phyloP scores from a whole-genome alignment of 2,888 invertebrate genomes.

The Andrena flavipes region DNA sequence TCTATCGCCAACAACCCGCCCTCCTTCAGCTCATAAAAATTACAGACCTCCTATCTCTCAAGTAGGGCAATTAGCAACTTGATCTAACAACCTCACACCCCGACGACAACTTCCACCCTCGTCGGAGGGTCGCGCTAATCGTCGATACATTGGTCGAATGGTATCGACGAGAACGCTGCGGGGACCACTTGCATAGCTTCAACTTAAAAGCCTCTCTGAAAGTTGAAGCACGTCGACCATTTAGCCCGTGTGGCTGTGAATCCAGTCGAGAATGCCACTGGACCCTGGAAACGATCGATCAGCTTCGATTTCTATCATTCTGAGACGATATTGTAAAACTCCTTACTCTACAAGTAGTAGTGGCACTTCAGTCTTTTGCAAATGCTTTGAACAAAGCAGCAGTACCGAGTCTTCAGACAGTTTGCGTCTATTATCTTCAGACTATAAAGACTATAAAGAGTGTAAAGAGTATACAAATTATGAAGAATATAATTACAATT shows the following conservation, averaged over 20 bases:
- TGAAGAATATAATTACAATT: no score
- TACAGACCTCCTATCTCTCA: no score
- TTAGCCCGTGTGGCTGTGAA: background rate
- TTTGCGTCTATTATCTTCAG: no score
- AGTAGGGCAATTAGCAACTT: no score
- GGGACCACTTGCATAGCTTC: background rate
- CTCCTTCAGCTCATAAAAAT: no score
- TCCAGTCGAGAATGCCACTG: background rate
- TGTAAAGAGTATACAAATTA: no score
- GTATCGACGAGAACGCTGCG: background rate
- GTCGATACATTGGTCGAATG: background rate
- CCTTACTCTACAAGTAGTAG: constrained; percentile 8
- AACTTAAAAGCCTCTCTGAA: constrained; percentile 1
- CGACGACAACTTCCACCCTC: background rate
- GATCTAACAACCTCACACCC: no score
- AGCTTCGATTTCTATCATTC: constrained; percentile 22
- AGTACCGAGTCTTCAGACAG: no score
- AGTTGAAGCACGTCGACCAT: background rate
- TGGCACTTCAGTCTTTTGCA: no score
- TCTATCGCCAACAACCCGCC: no score
- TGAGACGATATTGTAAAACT: constrained; percentile 21
- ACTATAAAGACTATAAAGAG: no score
- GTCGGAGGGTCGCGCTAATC: background rate
- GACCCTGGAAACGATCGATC: background rate
- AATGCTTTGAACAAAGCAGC: no score